Evolutionary conservation across 2,797 vertebrate genomes (phyloP).

Genomic region (Pteronotus mesoamericanus): DNA sequence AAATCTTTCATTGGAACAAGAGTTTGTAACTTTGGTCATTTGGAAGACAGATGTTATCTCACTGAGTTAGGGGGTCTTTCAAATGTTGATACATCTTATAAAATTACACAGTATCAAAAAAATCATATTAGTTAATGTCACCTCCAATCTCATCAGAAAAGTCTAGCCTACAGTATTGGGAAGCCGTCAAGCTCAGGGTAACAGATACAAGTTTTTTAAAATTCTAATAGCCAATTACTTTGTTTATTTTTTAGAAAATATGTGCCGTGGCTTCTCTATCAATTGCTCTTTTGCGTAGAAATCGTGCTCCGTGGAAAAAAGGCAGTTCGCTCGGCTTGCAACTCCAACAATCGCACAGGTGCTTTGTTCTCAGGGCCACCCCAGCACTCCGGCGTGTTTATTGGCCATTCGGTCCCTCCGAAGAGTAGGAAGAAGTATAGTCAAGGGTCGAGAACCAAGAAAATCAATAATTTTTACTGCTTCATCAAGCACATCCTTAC

Average conservation of each 20-base stretch:
- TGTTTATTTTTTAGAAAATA: background rate
- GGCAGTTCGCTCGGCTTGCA: background rate
- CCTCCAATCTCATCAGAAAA: background rate
- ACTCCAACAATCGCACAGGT: rapidly evolving
- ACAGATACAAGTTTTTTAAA: background rate
- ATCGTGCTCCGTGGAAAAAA: background rate
- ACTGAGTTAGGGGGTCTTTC: background rate
- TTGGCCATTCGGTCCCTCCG: background rate
- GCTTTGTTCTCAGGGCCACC: background rate
- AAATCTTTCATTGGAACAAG: background rate
- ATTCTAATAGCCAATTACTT: background rate
- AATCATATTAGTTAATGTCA: background rate
- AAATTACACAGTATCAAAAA: background rate
- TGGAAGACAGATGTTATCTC: background rate
- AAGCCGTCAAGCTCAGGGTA: background rate
- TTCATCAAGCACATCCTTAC: background rate
- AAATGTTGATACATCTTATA: background rate
- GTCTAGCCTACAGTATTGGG: too few species aligned
- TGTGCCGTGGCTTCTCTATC: background rate
- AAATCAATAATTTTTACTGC: background rate
- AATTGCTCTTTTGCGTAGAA: background rate
- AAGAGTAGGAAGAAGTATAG: background rate
- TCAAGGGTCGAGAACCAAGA: background rate
- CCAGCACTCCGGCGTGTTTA: rapidly evolving
- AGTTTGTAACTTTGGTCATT: background rate